Percentiles rank a stretch among this genome's conserved stretches.
Conservation (phyloP, 2,113 vertebrate species). For the Forbesichthys papilliferus region DNA sequence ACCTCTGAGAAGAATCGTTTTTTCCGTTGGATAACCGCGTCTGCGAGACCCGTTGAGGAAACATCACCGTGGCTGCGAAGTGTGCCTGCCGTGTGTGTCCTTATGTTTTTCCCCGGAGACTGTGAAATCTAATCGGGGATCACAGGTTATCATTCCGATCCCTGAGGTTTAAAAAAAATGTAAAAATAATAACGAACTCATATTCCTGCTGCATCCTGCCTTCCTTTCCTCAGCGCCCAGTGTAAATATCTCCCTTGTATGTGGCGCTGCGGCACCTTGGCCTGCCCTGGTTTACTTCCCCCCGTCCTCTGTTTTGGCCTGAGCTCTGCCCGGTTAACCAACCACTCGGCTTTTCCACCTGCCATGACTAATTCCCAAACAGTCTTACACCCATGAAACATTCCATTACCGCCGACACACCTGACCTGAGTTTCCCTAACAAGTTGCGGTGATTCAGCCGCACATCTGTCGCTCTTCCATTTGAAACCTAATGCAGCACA, state of each 20-base stretch:
- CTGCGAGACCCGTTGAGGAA: slow-evolving; percentile 52
- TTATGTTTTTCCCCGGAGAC: slow-evolving; percentile 68
- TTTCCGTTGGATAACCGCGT: slow-evolving; percentile 66
- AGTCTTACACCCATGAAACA: slow-evolving; percentile 55
- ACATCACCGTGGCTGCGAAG: slow-evolving; percentile 51
- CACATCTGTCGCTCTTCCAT: slow-evolving; percentile 20
- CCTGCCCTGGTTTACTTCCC: slow-evolving; percentile 18
- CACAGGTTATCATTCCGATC: slow-evolving; percentile 61
- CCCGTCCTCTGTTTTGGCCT: slow-evolving; percentile 41
- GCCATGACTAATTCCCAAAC: slow-evolving; percentile 64
- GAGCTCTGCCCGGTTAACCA: slow-evolving; percentile 39
- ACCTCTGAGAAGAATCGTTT: slow-evolving; percentile 75
- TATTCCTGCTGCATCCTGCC: slow-evolving; percentile 24
- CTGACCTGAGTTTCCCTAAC: slow-evolving; percentile 53
- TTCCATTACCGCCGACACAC: slow-evolving; percentile 42
- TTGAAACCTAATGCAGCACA: slow-evolving; percentile 15
- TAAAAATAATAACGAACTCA: slow-evolving; percentile 25
- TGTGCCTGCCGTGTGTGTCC: slow-evolving; percentile 39
- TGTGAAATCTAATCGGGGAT: slow-evolving; percentile 70
- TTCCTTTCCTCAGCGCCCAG: slow-evolving; percentile 8
- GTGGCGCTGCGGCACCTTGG: slow-evolving; percentile 52
- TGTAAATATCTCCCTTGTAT: slow-evolving; percentile 50
- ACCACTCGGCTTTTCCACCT: slow-evolving; percentile 33
- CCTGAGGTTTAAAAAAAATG: slow-evolving; percentile 45
- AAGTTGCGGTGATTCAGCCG: slow-evolving; percentile 28